Evolutionary conservation across 2,113 vertebrate species (phyloP).

Genomic region (Cryptomyrus ogoouensis): DNA sequence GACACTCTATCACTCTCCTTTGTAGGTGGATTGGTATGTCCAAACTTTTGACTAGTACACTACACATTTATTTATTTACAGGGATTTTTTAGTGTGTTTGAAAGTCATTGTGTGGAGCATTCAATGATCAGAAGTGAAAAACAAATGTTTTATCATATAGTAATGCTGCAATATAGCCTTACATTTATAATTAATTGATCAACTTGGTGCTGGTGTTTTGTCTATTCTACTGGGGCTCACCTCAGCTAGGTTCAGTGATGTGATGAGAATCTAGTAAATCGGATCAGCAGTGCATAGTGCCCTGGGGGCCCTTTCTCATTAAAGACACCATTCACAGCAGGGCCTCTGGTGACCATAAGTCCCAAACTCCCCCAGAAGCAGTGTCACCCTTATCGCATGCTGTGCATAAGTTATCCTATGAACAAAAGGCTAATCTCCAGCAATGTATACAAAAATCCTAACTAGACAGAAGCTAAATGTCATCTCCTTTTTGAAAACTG

Average conservation of each 20-base stretch:
- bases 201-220: not conserved
- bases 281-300: not conserved
- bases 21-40: not conserved
- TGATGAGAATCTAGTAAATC: conserved; percentile 6
- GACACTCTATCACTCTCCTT: not conserved
- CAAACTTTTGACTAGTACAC: not conserved
- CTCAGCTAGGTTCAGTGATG: not conserved
- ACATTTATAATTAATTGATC: not conserved
- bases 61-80: not conserved
- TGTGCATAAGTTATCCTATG: not conserved
- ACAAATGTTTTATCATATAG: not conserved
- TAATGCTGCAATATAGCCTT: not conserved
- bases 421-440: not conserved
- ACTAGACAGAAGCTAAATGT: not conserved
- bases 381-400: not conserved
- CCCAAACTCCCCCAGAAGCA: not conserved
- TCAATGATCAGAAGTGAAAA: not conserved
- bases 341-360: not conserved
- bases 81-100: not conserved
- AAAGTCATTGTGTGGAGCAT: not conserved
- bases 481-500: not conserved
- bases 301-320: not conserved
- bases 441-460: not conserved
- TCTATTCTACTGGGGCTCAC: not conserved
- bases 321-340: not conserved